Evolutionary conservation across 1,140 invertebrate species (phyloP).

Genomic region (Achatina immaculata): DNA sequence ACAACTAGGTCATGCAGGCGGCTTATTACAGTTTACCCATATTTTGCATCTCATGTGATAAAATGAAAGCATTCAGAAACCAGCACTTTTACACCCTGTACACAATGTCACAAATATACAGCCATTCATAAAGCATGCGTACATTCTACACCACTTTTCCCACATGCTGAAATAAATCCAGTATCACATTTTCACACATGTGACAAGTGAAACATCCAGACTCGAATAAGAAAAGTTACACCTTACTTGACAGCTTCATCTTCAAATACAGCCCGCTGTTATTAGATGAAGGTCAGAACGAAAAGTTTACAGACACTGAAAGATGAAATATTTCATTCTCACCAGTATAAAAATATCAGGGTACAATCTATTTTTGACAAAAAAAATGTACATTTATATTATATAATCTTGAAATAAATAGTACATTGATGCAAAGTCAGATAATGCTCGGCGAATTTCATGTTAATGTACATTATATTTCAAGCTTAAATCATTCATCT

Average conservation of each 20-base stretch:
- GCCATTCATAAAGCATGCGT: too few relatives aligned
- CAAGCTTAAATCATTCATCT: too few relatives aligned
- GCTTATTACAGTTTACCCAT: too few relatives aligned
- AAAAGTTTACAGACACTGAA: neutral
- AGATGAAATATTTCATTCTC: neutral
- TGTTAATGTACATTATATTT: neutral
- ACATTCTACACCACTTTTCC: too few relatives aligned
- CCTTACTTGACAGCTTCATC: constrained; percentile 2
- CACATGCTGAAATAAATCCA: too few relatives aligned
- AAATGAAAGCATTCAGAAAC: too few relatives aligned
- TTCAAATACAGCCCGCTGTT: constrained; percentile 16
- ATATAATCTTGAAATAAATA: constrained; percentile 9
- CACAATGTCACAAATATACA: too few relatives aligned
- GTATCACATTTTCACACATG: too few relatives aligned
- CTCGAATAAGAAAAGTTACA: neutral
- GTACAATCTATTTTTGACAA: neutral
- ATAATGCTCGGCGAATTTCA: neutral
- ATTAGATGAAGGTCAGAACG: neutral
- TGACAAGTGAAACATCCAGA: too few relatives aligned
- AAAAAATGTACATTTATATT: neutral
- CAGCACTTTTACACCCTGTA: too few relatives aligned
- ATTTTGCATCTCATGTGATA: too few relatives aligned
- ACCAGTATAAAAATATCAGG: neutral
- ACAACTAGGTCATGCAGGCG: too few relatives aligned
- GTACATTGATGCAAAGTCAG: neutral